Evolutionary conservation across 2,888 invertebrate genomes (phyloP).

Genomic region (Escarpia spicata): DNA sequence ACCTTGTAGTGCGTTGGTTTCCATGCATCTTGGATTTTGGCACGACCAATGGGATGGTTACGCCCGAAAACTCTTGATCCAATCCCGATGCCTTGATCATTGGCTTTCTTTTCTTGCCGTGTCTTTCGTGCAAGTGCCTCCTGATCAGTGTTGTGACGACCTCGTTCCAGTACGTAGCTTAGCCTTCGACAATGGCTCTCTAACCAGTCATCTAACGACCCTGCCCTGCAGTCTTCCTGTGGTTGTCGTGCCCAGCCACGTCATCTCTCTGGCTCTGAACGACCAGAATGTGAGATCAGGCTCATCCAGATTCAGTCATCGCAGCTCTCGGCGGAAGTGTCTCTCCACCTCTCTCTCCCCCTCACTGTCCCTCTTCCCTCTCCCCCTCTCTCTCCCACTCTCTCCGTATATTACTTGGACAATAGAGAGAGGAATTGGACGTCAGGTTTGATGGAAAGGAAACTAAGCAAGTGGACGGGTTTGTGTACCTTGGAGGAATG

Average conservation of each 20-base stretch:
- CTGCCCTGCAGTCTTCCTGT: no score
- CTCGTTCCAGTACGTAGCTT: not conserved
- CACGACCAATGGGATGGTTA: constrained; percentile 24
- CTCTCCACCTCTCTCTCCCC: no score
- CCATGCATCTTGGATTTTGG: constrained; percentile 25
- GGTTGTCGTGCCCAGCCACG: not conserved
- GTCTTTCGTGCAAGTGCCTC: not conserved
- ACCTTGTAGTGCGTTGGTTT: not conserved
- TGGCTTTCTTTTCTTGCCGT: not conserved
- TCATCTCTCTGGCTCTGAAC: not conserved
- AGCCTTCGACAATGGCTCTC: not conserved
- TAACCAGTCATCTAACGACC: not conserved
- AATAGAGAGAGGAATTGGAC: no score
- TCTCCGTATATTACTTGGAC: no score
- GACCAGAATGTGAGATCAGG: not conserved
- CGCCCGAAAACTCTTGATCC: constrained; percentile 25
- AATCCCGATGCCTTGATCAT: not conserved
- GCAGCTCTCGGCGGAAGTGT: not conserved
- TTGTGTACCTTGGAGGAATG: no score
- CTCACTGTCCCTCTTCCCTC: no score
- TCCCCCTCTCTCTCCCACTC: no score
- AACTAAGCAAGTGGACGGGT: no score
- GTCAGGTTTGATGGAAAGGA: no score
- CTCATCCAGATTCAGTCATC: not conserved
- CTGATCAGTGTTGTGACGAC: not conserved